Base-by-base conservation (phyloP, 2,113 vertebrate species). In the Camarhynchus parvulus region DNA sequence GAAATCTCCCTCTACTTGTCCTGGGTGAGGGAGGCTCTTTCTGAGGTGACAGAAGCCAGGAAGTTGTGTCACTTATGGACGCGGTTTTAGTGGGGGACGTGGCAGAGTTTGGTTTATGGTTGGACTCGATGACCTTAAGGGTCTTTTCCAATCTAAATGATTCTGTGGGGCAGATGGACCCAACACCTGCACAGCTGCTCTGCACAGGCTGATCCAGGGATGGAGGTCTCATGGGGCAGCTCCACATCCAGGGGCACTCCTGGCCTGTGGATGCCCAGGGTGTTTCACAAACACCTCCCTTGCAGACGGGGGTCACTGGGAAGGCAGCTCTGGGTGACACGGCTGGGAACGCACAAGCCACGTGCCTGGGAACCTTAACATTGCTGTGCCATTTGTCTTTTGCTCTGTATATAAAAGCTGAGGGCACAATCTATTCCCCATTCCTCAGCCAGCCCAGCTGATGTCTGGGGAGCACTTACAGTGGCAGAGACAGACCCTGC, bases 181-280 rank as follows among this genome's bases (percentile, higher is more conserved):
- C 2, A 56, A 52, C 64, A 24, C 20, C 59, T 11, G 1, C 42
- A 5, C 0, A 1, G 35, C 77, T 53, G 25, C 56, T 9, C 24
- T 41, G 76, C 63, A 46, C 47, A 66, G 39, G 62, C 69, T 1
- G 5, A 27, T 0, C 14, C 9, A 5, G 0, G 18, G 41, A 2
- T 0, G 46, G 46, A 49, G 35, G 31, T 20, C 15, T 75, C 61
- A 5, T 2, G 46, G 42, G 9, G 37, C 75, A 83, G 56, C 8
- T 25, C 56, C 7, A 1, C 5, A 10, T 5, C 69, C 46, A 22
- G 2, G 3, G 18, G 52, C 22, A 2, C 17, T 63, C 44, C 52
- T 47, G 52, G 52, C 16, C 3, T 0, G 3, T 3, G 31, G 61
- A 23, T 84, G 39, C 23, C 33, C 19, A 23, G 41, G 58, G 28